Evolutionary conservation across 2,797 vertebrate species (phyloP).

Genomic region (Spondyliosoma cantharus): DNA sequence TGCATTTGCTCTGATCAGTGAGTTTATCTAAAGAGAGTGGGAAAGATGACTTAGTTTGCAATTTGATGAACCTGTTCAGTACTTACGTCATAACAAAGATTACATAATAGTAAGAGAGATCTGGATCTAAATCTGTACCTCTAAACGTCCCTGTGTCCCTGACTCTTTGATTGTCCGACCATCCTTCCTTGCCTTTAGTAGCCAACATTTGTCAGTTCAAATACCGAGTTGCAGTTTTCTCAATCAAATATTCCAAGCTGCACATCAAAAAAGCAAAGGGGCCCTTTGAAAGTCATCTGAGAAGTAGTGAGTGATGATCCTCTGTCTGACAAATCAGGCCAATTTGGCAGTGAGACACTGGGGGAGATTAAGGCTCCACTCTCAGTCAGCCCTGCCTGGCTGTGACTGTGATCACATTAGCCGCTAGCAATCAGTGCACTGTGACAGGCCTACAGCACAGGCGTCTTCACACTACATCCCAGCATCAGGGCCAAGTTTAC

Average conservation of each 20-base stretch:
- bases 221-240: constrained; percentile 54
- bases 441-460: constrained; percentile 63
- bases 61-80: constrained; percentile 28
- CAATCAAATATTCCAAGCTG: constrained; percentile 61
- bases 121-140: constrained; percentile 19
- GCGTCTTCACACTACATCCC: constrained; percentile 64
- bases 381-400: constrained; percentile 63
- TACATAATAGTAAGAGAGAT: not conserved
- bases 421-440: constrained; percentile 63
- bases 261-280: constrained; percentile 71
- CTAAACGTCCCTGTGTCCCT: not conserved
- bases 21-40: constrained; percentile 1
- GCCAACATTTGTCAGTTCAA: constrained; percentile 51
- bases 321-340: constrained; percentile 75
- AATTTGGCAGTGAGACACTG: constrained; percentile 77
- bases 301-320: constrained; percentile 75
- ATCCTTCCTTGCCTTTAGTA: constrained; percentile 21
- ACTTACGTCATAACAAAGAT: constrained; percentile 1
- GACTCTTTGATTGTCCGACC: constrained; percentile 12
- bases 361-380: constrained; percentile 72
- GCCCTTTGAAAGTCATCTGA: constrained; percentile 74
- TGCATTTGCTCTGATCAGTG: constrained; percentile 28
- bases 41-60: not conserved
- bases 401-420: constrained; percentile 79
- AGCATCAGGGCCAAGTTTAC: constrained; percentile 21